Conservation (phyloP, 2,888 invertebrate genomes). For the Endotricha flammealis region DNA sequence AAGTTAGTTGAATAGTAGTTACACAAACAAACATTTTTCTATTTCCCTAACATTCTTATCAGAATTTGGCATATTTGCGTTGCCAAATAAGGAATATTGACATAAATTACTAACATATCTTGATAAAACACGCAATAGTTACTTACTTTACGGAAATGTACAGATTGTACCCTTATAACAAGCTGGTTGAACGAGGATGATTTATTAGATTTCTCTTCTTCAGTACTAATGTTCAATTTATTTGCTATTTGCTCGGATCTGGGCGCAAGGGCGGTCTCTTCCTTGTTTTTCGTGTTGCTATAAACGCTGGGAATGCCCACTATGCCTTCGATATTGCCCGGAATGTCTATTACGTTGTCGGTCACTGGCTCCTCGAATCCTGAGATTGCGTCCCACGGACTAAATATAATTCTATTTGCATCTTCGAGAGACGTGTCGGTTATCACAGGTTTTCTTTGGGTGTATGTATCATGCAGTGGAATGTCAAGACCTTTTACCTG, state of each 20-base stretch:
- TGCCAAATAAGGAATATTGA: neutral
- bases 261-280: conserved; percentile 38
- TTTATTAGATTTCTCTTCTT: conserved; percentile 72
- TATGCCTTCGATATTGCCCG: conserved; percentile 52
- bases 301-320: conserved; percentile 37
- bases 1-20: neutral
- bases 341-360: conserved; percentile 68
- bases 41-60: neutral
- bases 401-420: conserved; percentile 76
- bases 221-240: conserved; percentile 66
- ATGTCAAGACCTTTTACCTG: conserved; percentile 71
- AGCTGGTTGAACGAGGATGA: conserved; percentile 71
- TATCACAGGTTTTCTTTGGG: conserved; percentile 56
- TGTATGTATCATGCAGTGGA: conserved; percentile 51
- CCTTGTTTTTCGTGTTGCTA: conserved; percentile 55
- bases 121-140: conserved; percentile 13
- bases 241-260: conserved; percentile 57
- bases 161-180: conserved; percentile 68
- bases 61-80: neutral
- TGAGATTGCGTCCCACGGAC: conserved; percentile 71
- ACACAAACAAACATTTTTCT: neutral
- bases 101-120: conserved; percentile 6
- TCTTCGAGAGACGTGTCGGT: conserved; percentile 69
- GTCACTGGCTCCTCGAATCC: conserved; percentile 66
- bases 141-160: conserved; percentile 71